Base-by-base conservation (phyloP, 2,888 invertebrate species). In the Erebia aethiops region DNA sequence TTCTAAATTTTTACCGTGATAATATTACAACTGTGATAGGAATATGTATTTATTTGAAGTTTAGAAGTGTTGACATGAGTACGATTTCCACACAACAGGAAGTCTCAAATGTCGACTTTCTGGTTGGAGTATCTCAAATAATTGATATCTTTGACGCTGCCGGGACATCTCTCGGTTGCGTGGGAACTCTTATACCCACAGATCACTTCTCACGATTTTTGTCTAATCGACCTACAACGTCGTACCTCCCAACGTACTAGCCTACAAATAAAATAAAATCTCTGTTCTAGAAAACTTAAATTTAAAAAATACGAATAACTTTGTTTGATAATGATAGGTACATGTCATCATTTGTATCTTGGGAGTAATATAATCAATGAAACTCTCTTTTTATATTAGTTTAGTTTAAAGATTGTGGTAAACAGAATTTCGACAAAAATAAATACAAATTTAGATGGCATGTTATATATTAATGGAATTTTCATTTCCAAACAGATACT, bases 171-270 rank as follows among this genome's bases (percentile, higher is more conserved):
- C 74, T 70, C 75, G 70, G 49, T 66, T 65, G 79, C 84, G 84
- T 86, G 84, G 84, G 85, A 85, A 85, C 79, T 75, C 72, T 79
- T n/a, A n/a, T 75, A 74, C 77, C 76, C 80, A 76, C 76, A 79
- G 75, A 75, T 75, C 73, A 76, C 79, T 84, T 85, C 86, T 85
- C 86, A 87, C 85, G 84, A 81, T 79, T 77, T 83, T 86, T 87
- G 85, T 86, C 77, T 78, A 76, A 76, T 70, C 78, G 71, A 75
- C 77, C 74, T 74, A 77, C 77, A 74, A 77, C 77, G 77, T 71
- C 46, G 14, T 26, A 78, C 80, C 82, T 81, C 82, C 80, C 80
- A 54, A 54, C 77, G 74, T 79, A 80, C 75, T 80, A 81, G 82
- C 81, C 80, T 78, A 83, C 77, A 49, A 56, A 60, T 77, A 49